Percentiles rank a stretch among this genome's conserved stretches.
Evolutionary conservation across 2,113 vertebrate genomes (phyloP).

Genomic region (Cromileptes altivelis): DNA sequence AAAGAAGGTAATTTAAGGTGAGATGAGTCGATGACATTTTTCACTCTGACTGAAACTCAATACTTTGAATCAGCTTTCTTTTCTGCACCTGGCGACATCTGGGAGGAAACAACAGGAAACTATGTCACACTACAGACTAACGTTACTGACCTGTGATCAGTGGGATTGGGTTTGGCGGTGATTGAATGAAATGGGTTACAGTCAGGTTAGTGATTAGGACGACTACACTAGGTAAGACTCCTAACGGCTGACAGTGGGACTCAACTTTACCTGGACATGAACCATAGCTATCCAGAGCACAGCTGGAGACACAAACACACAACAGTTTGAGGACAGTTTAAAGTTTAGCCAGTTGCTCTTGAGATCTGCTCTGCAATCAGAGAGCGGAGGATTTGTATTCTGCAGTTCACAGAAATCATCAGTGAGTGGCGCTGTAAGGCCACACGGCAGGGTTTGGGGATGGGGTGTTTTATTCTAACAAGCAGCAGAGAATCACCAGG

Average conservation of each 20-base stretch:
- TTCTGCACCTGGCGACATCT: conserved; percentile 7
- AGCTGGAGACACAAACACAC: conserved; percentile 83
- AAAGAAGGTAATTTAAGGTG: not conserved
- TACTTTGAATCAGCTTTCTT: conserved; percentile 41
- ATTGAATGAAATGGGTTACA: conserved; percentile 32
- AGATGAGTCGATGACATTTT: conserved; percentile 36
- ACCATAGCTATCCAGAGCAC: conserved; percentile 84
- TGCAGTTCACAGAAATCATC: conserved; percentile 52
- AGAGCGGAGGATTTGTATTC: not conserved
- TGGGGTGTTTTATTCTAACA: not conserved
- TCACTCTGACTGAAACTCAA: conserved; percentile 37
- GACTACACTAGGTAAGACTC: conserved; percentile 38
- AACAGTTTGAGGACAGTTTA: conserved; percentile 62
- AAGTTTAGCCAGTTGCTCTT: not conserved
- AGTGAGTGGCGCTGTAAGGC: conserved; percentile 30
- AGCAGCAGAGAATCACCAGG: conserved; percentile 10
- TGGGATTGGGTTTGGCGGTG: conserved; percentile 42
- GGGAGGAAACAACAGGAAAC: conserved; percentile 10
- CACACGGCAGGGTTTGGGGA: conserved; percentile 11
- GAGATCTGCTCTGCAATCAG: not conserved
- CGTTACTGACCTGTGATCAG: conserved; percentile 6
- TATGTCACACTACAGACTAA: not conserved
- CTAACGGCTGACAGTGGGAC: conserved; percentile 30
- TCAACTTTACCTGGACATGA: conserved; percentile 83
- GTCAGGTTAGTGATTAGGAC: conserved; percentile 57